Evolutionary conservation across 2,888 invertebrate species (phyloP).

Genomic region (Junonia oenone): DNA sequence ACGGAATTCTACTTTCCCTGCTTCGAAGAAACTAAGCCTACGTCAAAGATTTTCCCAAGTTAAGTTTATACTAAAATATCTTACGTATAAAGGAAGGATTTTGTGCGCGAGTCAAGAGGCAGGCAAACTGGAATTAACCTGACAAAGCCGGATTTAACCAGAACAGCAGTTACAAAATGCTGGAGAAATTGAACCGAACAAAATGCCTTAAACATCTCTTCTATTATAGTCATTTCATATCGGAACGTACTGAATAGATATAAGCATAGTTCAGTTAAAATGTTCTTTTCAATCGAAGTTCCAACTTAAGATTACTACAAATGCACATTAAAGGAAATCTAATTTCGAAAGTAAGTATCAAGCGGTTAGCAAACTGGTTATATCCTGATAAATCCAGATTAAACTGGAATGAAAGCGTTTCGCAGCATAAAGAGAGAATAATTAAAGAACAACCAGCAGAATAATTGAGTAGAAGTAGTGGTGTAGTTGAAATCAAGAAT

Average conservation of each 20-base stretch:
- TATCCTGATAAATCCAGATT: background rate
- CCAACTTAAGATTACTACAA: no score
- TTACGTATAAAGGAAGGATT: background rate
- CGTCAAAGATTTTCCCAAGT: background rate
- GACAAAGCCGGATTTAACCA: background rate
- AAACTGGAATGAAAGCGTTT: background rate
- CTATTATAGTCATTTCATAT: no score
- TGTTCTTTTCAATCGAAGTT: no score
- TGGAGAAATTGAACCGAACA: background rate
- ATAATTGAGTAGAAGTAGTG: no score
- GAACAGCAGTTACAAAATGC: background rate
- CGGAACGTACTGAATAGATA: no score
- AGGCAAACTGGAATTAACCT: background rate
- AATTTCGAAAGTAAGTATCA: background rate
- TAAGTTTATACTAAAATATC: background rate
- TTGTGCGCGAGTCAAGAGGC: background rate
- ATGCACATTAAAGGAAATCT: no score
- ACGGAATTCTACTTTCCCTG: background rate
- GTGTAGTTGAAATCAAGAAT: no score
- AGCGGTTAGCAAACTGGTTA: background rate
- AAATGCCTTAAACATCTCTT: background rate
- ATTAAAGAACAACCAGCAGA: background rate
- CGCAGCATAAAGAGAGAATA: background rate
- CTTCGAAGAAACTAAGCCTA: background rate
- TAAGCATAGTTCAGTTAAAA: no score